phyloP scores from a whole-genome alignment of 1,140 invertebrate species.

The Patella vulgata region DNA sequence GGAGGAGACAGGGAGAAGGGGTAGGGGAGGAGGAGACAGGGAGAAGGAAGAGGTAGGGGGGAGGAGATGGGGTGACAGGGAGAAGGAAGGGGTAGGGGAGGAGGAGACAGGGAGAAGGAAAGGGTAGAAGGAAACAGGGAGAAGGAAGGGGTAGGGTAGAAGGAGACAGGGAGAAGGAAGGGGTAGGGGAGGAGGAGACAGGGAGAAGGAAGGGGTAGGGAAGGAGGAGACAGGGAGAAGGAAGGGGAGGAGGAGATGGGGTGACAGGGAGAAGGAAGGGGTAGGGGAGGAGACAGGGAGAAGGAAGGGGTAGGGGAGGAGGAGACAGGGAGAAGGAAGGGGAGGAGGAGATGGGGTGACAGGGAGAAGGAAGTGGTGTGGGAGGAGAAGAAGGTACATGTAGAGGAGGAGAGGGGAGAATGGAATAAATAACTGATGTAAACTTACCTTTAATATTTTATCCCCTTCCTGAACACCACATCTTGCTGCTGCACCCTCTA shows the following conservation, averaged over 20 bases:
- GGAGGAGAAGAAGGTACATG: background rate
- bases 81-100: background rate
- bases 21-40: background rate
- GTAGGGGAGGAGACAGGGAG: too few species aligned
- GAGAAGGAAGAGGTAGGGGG: background rate
- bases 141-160: too few species aligned
- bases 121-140: too few species aligned
- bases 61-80: background rate
- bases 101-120: too few species aligned
- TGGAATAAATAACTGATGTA: background rate
- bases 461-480: constrained; percentile 93
- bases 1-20: background rate
- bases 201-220: too few species aligned
- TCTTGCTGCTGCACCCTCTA: constrained; percentile 91
- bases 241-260: too few species aligned
- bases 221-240: too few species aligned
- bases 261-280: too few species aligned
- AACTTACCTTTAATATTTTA: constrained; percentile 88
- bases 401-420: background rate
- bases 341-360: background rate
- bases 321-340: background rate
- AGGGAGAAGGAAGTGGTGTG: background rate
- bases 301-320: background rate
- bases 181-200: too few species aligned
- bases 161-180: too few species aligned